Evolutionary conservation across 2,797 vertebrate species (phyloP).

Genomic region (Sebastes nivosus): DNA sequence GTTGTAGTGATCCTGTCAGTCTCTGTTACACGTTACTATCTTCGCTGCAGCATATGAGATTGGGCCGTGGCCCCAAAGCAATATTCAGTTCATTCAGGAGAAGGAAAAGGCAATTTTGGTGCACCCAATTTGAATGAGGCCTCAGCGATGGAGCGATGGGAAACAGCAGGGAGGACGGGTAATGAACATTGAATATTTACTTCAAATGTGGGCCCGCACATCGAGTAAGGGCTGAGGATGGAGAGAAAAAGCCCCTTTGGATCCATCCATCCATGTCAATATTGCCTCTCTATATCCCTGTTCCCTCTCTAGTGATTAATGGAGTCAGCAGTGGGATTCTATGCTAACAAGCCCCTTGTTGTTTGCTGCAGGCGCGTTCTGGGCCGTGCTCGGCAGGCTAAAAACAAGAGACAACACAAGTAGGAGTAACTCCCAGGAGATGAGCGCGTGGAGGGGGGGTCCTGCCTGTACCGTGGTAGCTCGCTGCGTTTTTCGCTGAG

Average conservation of each 20-base stretch:
- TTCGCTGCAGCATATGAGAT: slow-evolving; percentile 6
- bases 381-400: slow-evolving; percentile 41
- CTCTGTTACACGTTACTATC: not conserved
- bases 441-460: slow-evolving; percentile 52
- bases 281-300: slow-evolving; percentile 68
- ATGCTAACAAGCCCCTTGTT: slow-evolving; percentile 85
- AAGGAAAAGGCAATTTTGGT: slow-evolving; percentile 62
- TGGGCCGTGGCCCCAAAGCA: slow-evolving; percentile 49
- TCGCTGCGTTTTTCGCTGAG: slow-evolving; percentile 11
- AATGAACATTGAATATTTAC: slow-evolving; percentile 71
- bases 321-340: slow-evolving; percentile 73
- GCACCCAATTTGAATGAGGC: slow-evolving; percentile 50
- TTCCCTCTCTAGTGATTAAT: slow-evolving; percentile 84
- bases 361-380: slow-evolving; percentile 70
- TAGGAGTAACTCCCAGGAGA: slow-evolving; percentile 74
- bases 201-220: slow-evolving; percentile 66
- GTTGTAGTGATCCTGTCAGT: not conserved
- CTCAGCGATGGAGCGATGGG: slow-evolving; percentile 12
- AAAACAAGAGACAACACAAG: slow-evolving; percentile 74
- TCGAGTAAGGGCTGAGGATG: slow-evolving; percentile 46
- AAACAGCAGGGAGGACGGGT: slow-evolving; percentile 47
- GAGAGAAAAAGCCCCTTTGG: slow-evolving; percentile 67
- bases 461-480: slow-evolving; percentile 57
- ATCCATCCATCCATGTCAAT: slow-evolving; percentile 81
- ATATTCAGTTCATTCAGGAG: slow-evolving; percentile 51